Base-by-base conservation (phyloP, 2,113 vertebrate species). In the Prunella himalayana region DNA sequence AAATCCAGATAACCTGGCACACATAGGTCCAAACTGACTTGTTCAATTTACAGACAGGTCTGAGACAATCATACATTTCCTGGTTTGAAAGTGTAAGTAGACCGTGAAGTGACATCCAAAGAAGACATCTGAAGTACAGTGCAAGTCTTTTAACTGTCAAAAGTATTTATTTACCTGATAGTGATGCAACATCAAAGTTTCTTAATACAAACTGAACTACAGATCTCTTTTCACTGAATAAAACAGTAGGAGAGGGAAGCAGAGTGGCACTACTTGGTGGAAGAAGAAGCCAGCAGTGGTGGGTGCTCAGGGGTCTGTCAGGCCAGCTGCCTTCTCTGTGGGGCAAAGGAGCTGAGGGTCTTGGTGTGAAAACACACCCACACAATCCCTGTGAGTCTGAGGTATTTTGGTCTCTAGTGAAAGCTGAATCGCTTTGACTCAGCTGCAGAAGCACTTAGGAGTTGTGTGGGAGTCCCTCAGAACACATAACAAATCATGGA, bases 371-470 rank as follows among this genome's bases (percentile, higher is more conserved):
- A 87, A 76, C 1, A 7, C 65, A 53, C 54, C 71, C 69, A 49
- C 68, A 71, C 44, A 60, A 41, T 23, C 35, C 15, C 59, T 25
- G 45, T 0, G 5, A n/a, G 50, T 16, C 30, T 0, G 0, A 30
- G 75, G 39, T 59, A 78, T 91, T 91, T 86, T 2, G 2, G 71
- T 42, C 39, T 70, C 71, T 30, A 42, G 60, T 82, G 87, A 92
- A 87, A 91, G 66, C 84, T 94, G 75, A 80, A 71, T 68, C 4
- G 2, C 60, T 88, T 54, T 68, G 44, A 82, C 71, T 90, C 92
- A 95, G 93, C 85, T 97, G 94, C 90, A 96, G 88, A 96, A 96
- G 60, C 79, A 88, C 90, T 96, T 51, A 90, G 82, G 90, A 78
- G 75, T 50, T 70, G 78, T 63, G 92, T 92, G 85, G 94, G 92